A percentile compares a stretch with the other conserved stretches of the same genome.
Conservation (phyloP, 2,113 vertebrate species). For the Pardalotus punctatus region DNA sequence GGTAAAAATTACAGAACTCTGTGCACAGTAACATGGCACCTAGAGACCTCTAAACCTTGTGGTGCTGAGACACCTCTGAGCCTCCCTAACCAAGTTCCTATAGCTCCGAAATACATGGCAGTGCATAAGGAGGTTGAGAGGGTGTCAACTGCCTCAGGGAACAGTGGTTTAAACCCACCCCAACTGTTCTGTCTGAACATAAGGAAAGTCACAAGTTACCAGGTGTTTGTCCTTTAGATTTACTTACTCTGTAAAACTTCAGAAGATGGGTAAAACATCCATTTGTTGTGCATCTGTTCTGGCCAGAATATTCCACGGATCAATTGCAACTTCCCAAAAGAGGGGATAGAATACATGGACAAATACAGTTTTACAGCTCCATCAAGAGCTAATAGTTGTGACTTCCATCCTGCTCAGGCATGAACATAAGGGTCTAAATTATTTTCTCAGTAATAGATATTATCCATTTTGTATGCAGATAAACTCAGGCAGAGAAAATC, state of each 20-base stretch:
- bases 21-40: not conserved
- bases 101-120: not conserved
- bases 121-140: not conserved
- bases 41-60: not conserved
- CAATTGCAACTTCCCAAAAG: not conserved
- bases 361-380: not conserved
- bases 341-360: not conserved
- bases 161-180: fast-evolving
- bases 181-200: not conserved
- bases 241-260: not conserved
- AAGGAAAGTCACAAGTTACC: not conserved
- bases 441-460: not conserved
- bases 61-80: not conserved
- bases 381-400: not conserved
- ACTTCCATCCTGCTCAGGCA: not conserved
- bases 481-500: not conserved
- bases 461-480: not conserved
- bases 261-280: not conserved
- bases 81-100: not conserved
- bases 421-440: not conserved
- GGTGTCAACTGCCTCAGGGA: not conserved
- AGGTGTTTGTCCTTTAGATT: not conserved
- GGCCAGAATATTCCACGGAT: not conserved
- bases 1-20: not conserved
- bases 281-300: not conserved